phyloP scores from a whole-genome alignment of 2,888 invertebrate genomes.

The Loripinus fragilis region DNA sequence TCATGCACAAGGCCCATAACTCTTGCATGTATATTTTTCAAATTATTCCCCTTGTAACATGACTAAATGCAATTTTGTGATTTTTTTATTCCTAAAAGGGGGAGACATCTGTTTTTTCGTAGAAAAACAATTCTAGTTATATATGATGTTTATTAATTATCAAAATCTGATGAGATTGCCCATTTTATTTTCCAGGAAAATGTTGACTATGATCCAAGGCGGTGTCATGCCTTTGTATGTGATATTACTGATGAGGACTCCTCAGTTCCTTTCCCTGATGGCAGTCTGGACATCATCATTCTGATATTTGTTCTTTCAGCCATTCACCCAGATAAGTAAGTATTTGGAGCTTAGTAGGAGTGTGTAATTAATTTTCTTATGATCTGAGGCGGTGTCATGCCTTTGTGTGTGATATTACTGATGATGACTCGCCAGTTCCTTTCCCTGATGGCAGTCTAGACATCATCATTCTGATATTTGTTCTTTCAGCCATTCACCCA shows the following conservation, averaged over 20 bases:
- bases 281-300: slow-evolving; percentile 93
- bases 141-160: no score
- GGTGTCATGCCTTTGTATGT: slow-evolving; percentile 91
- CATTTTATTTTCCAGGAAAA: slow-evolving; percentile 75
- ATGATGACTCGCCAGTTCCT: slow-evolving; percentile 88
- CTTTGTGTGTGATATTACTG: slow-evolving; percentile 93
- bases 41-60: no score
- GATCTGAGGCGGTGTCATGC: slow-evolving; percentile 88
- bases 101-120: no score
- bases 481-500: slow-evolving; percentile 96
- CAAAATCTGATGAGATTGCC: no score
- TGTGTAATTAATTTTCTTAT: no score
- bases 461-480: slow-evolving; percentile 95
- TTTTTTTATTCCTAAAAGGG: no score
- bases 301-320: slow-evolving; percentile 98
- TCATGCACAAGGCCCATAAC: no score
- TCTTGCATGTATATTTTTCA: no score
- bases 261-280: slow-evolving; percentile 90
- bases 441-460: slow-evolving; percentile 92
- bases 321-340: slow-evolving; percentile 93
- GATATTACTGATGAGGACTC: slow-evolving; percentile 90
- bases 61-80: no score
- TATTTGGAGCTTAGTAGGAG: slow-evolving; percentile 64
- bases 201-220: slow-evolving; percentile 75
- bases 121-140: no score